Percentiles rank a stretch among this genome's conserved stretches.
These are phyloP conservation scores for Bombus impatiens DNA, from an alignment of 1,140 invertebrate species.

Conservation along the genomic window DNA sequence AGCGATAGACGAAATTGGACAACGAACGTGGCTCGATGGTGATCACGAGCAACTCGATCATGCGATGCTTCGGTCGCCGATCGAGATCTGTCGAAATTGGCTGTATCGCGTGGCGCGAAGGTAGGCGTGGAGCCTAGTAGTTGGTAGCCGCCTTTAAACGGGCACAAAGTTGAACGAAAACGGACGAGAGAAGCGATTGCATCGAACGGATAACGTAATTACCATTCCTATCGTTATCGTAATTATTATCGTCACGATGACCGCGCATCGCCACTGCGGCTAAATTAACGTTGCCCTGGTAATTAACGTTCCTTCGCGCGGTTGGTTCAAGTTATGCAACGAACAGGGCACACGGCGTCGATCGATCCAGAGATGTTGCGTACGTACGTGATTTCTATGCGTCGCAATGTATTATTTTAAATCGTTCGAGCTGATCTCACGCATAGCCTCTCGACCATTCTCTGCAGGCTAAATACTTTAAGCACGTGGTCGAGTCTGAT, in stretches of 20 bases:
- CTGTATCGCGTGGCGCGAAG: slow-evolving; percentile 14
- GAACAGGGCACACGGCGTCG: not conserved
- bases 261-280: not conserved
- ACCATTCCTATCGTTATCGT: slow-evolving; percentile 33
- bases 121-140: not conserved
- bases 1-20: slow-evolving; percentile 32
- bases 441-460: not conserved
- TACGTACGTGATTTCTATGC: not conserved
- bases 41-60: slow-evolving; percentile 41
- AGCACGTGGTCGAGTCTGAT: not conserved
- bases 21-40: slow-evolving; percentile 20
- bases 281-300: slow-evolving; percentile 43
- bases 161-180: not conserved
- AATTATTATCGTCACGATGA: slow-evolving; percentile 33
- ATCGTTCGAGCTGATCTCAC: not conserved
- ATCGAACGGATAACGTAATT: slow-evolving; percentile 12
- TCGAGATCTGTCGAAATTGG: slow-evolving; percentile 39
- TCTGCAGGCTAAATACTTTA: not conserved
- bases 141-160: not conserved
- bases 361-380: slow-evolving; percentile 10
- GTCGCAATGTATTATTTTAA: slow-evolving; percentile 28
- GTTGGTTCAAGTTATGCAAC: slow-evolving; percentile 12
- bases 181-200: not conserved
- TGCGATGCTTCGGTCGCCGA: not conserved
- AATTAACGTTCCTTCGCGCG: slow-evolving; percentile 38